A percentile compares a stretch with the other conserved stretches of the same genome.
phyloP scores from a whole-genome alignment of 2,888 invertebrate genomes.

The Seladonia tumulorum region DNA sequence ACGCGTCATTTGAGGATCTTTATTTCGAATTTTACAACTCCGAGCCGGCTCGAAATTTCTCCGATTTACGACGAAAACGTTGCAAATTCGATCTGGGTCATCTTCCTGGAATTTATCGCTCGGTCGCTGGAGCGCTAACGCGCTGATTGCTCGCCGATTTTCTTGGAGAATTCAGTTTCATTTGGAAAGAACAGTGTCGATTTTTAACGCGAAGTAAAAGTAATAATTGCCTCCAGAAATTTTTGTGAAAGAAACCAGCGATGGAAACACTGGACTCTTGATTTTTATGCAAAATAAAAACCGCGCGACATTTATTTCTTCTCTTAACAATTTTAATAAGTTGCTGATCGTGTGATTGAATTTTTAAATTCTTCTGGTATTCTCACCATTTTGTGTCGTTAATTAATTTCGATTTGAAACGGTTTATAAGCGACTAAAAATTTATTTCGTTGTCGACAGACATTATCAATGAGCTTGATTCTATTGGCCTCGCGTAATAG shows the following conservation, averaged over 20 bases:
- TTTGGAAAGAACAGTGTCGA: neutral
- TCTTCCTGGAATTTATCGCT: neutral
- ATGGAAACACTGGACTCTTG: neutral
- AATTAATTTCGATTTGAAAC: neutral
- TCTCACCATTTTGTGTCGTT: neutral
- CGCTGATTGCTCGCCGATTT: neutral
- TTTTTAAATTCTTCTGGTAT: no score
- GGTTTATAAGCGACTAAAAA: neutral
- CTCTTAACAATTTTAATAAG: neutral
- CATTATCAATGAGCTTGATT: neutral
- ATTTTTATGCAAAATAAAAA: neutral
- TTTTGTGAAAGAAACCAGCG: neutral
- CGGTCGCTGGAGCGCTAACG: constrained; percentile 3
- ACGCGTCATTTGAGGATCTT: neutral
- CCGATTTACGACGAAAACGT: neutral
- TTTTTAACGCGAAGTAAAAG: neutral
- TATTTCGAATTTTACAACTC: neutral
- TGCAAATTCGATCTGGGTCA: neutral
- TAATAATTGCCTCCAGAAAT: neutral
- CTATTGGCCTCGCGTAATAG: neutral
- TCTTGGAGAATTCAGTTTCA: neutral
- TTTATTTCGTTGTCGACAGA: neutral
- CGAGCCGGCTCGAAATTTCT: neutral
- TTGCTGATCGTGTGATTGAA: neutral
- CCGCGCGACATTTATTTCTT: neutral